Evolutionary conservation across 2,888 invertebrate genomes (phyloP).

Genomic region (Coleophora deauratella): DNA sequence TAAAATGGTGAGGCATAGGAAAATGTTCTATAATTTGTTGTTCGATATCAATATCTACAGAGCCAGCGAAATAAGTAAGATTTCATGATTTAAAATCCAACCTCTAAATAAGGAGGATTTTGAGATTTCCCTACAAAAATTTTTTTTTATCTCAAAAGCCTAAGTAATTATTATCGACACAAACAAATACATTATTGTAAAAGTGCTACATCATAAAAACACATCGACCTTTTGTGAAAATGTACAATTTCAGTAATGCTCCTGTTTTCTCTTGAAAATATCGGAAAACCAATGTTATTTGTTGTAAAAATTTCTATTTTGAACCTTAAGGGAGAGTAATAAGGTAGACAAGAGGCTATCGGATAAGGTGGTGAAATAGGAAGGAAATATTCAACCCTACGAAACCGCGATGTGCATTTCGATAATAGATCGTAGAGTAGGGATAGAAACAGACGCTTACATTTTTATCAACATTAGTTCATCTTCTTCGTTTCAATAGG

Average conservation of each 20-base stretch:
- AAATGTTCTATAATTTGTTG: no score
- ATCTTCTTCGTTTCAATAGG: no score
- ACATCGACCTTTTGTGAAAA: constrained; percentile 27
- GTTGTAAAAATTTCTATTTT: constrained; percentile 4
- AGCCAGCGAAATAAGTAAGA: no score
- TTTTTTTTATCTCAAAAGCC: no score
- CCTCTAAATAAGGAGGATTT: no score
- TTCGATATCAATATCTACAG: no score
- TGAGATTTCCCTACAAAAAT: no score
- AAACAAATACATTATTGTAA: no score
- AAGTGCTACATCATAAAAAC: constrained; percentile 11
- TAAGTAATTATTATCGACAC: no score
- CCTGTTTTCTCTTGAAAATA: constrained; percentile 37
- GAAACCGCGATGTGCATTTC: constrained; percentile 65
- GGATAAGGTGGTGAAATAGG: constrained; percentile 20
- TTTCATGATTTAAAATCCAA: no score
- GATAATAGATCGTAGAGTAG: constrained; percentile 54
- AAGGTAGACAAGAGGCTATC: constrained; percentile 15
- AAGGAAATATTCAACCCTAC: constrained; percentile 61
- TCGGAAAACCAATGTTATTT: constrained; percentile 24
- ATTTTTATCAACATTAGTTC: no score
- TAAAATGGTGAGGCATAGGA: no score
- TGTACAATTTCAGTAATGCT: constrained; percentile 53
- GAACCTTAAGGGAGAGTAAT: constrained; percentile 9
- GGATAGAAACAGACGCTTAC: constrained; percentile 16